Evolutionary conservation across 2,797 vertebrate genomes (phyloP).

Genomic region (Phoxinus dragarum): DNA sequence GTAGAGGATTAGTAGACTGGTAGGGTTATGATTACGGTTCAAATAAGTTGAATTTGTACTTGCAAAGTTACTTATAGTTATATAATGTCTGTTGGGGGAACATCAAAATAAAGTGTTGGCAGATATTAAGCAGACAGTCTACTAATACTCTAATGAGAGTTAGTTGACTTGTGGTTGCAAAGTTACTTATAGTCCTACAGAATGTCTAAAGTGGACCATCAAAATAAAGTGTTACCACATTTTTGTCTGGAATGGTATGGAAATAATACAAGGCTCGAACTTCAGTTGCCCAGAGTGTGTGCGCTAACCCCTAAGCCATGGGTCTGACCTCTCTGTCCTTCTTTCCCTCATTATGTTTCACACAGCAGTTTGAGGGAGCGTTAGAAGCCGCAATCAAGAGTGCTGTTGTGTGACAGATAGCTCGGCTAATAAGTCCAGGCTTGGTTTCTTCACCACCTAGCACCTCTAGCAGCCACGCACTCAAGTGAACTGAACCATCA

Average conservation of each 20-base stretch:
- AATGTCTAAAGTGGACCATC: no score
- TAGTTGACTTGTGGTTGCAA: no score
- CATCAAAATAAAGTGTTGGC: no score
- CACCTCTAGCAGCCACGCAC: slow-evolving; percentile 47
- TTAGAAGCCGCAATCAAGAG: slow-evolving; percentile 54
- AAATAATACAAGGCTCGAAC: background rate
- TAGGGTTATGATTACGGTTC: no score
- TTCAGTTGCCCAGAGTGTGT: background rate
- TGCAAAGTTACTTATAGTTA: no score
- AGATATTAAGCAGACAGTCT: no score
- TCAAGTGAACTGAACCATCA: slow-evolving; percentile 61
- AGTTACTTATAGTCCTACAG: no score
- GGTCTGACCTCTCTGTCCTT: slow-evolving; percentile 4
- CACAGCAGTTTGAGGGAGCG: slow-evolving; percentile 14
- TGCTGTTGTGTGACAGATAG: slow-evolving; percentile 61
- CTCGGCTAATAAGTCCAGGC: slow-evolving; percentile 59
- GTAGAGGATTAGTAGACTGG: no score
- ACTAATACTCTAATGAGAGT: no score
- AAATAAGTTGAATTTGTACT: no score
- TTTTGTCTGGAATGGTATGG: background rate
- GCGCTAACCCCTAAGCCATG: background rate
- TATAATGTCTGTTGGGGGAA: no score
- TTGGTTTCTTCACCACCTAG: slow-evolving; percentile 49
- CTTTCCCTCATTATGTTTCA: slow-evolving; percentile 22
- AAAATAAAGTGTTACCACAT: background rate